These are phyloP conservation scores for Lasiommata megera DNA, from an alignment of 2,888 invertebrate genomes.

Conservation along the genomic window DNA sequence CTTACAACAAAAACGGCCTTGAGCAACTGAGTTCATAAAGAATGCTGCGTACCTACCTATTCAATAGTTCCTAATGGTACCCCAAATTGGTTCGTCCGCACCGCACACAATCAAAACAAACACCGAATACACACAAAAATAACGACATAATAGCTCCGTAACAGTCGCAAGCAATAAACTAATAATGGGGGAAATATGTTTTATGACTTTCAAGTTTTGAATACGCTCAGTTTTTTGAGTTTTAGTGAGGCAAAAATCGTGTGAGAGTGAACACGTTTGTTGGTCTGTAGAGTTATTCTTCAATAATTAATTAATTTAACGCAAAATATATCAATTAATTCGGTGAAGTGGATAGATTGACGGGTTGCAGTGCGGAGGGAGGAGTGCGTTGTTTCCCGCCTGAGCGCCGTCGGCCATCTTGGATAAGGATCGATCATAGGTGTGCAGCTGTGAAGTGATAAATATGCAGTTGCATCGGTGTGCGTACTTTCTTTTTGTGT, in stretches of 20 bases:
- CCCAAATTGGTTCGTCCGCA: slow-evolving; percentile 66
- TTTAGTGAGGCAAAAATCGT: slow-evolving; percentile 70
- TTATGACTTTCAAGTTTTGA: slow-evolving; percentile 77
- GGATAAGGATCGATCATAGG: slow-evolving; percentile 77
- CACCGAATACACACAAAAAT: slow-evolving; percentile 70
- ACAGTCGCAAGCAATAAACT: slow-evolving; percentile 77
- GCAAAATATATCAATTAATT: slow-evolving; percentile 15
- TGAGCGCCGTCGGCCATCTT: slow-evolving; percentile 75
- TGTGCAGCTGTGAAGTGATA: slow-evolving; percentile 77
- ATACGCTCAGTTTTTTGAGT: slow-evolving; percentile 70
- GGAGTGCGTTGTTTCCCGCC: slow-evolving; percentile 69
- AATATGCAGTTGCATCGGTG: slow-evolving; percentile 54
- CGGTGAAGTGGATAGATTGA: slow-evolving; percentile 48
- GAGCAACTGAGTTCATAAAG: slow-evolving; percentile 39
- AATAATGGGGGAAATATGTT: slow-evolving; percentile 81
- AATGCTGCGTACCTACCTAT: slow-evolving; percentile 37
- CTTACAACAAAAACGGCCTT: slow-evolving; percentile 34
- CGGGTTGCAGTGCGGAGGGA: slow-evolving; percentile 58
- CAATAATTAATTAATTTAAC: slow-evolving; percentile 22
- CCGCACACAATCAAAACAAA: slow-evolving; percentile 77
- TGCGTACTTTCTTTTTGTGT: slow-evolving; percentile 49
- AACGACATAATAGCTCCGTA: slow-evolving; percentile 72
- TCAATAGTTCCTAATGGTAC: slow-evolving; percentile 64
- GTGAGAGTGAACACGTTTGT: slow-evolving; percentile 62
- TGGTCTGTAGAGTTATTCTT: slow-evolving; percentile 23